phyloP scores from a whole-genome alignment of 2,797 vertebrate genomes.

The Eulemur mongoz region DNA sequence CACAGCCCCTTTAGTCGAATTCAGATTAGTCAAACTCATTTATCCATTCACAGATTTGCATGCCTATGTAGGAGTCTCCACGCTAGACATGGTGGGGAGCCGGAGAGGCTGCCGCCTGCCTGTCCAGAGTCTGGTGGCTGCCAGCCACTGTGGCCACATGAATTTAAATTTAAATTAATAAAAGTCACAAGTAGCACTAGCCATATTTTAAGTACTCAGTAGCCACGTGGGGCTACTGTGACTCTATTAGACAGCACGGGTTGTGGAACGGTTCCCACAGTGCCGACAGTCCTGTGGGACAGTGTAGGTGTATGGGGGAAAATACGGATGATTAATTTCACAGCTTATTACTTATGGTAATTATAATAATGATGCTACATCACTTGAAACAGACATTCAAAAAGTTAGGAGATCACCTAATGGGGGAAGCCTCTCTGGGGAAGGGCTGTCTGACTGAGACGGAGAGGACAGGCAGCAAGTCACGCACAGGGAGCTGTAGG shows the following conservation, averaged over 20 bases:
- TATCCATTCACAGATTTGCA: not conserved
- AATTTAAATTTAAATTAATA: slow-evolving; percentile 20
- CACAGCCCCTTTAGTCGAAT: not conserved
- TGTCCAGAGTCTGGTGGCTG: not conserved
- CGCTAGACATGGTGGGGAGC: not conserved
- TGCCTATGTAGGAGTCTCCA: not conserved
- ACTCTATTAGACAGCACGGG: not conserved
- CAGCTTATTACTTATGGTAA: not conserved
- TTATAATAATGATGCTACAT: not conserved
- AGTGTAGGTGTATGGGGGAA: not conserved
- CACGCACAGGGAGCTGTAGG: not conserved
- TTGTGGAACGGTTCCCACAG: not conserved
- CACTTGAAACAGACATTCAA: not conserved
- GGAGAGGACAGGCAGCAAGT: not conserved
- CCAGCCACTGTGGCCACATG: not conserved
- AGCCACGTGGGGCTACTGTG: not conserved
- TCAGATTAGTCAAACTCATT: not conserved
- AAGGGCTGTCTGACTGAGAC: not conserved
- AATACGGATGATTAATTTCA: not conserved
- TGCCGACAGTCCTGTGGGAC: not conserved
- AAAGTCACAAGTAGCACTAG: not conserved
- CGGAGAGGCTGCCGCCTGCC: not conserved
- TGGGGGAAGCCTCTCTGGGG: not conserved
- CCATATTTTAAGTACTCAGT: not conserved
- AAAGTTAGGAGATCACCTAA: not conserved